phyloP scores from a whole-genome alignment of 2,113 vertebrate genomes.

The Craseonycteris thonglongyai region DNA sequence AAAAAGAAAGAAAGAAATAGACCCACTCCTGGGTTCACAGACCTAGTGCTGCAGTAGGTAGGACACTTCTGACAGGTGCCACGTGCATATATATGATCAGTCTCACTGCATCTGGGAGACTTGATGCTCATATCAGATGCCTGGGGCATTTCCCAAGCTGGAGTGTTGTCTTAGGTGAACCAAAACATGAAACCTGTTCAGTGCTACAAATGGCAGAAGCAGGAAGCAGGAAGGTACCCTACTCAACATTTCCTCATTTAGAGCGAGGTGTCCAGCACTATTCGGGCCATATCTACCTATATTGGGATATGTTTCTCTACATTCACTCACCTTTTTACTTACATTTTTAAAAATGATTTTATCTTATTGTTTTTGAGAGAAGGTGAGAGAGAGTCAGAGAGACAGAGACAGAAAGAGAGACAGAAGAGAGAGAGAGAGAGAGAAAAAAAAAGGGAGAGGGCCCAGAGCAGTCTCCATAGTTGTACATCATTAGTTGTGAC shows the following conservation, averaged over 20 bases:
- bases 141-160: not conserved
- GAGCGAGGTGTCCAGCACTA: not conserved
- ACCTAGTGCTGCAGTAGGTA: not conserved
- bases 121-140: not conserved
- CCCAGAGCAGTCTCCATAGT: too few relatives aligned
- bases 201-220: not conserved
- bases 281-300: not conserved
- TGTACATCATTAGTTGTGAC: too few relatives aligned
- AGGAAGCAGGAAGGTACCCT: not conserved
- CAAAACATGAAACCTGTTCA: not conserved
- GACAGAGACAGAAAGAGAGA: too few relatives aligned
- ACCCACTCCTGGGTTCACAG: not conserved
- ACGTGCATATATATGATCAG: accelerated
- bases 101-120: not conserved
- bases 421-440: too few relatives aligned
- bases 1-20: too few relatives aligned
- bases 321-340: not conserved
- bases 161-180: not conserved
- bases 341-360: too few relatives aligned
- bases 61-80: not conserved
- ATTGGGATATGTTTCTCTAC: not conserved
- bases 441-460: too few relatives aligned
- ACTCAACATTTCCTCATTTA: not conserved
- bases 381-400: too few relatives aligned
- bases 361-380: too few relatives aligned